Percentiles rank a stretch among this genome's conserved stretches.
phyloP scores from a whole-genome alignment of 2,113 vertebrate genomes.

The Zosterops hypoxanthus region DNA sequence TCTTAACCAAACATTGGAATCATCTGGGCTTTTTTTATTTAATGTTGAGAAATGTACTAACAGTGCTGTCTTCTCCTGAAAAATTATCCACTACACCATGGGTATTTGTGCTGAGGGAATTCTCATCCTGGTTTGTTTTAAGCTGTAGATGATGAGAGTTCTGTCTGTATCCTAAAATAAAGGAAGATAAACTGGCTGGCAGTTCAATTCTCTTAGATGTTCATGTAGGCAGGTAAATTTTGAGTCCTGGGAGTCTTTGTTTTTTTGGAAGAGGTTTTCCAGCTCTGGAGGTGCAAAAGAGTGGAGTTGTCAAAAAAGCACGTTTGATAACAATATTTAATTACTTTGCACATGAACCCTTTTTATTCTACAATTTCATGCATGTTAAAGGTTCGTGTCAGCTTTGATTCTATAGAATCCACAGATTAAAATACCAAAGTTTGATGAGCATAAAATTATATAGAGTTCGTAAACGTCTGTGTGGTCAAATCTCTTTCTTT shows the following conservation, averaged over 20 bases:
- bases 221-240: neutral
- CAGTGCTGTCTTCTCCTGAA: neutral
- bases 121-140: neutral
- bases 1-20: neutral
- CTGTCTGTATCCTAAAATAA: neutral
- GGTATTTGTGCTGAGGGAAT: neutral
- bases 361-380: neutral
- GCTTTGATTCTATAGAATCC: neutral
- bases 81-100: accelerated
- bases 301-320: neutral
- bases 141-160: neutral
- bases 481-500: neutral
- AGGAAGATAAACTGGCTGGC: neutral
- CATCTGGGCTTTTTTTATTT: neutral
- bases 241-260: neutral
- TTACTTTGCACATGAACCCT: neutral
- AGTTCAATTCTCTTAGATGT: neutral
- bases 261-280: neutral
- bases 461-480: neutral
- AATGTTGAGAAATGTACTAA: neutral
- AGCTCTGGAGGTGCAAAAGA: neutral
- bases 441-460: neutral
- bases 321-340: neutral
- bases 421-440: neutral
- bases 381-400: neutral